These are phyloP conservation scores for Tetragonula carbonaria DNA, from an alignment of 2,888 invertebrate genomes.

Conservation along the genomic window DNA sequence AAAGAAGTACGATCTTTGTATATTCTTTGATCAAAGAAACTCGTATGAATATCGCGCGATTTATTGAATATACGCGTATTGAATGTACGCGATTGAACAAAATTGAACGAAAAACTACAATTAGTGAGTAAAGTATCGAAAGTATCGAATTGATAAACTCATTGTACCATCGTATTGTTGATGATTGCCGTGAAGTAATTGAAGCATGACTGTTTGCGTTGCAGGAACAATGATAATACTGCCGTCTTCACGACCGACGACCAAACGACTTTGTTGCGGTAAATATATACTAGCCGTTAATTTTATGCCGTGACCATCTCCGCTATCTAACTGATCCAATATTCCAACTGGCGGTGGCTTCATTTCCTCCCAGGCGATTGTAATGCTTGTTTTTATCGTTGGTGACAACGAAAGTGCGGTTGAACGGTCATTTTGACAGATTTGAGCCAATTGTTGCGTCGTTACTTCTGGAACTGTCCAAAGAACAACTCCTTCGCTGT, in stretches of 20 bases:
- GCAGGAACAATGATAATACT: slow-evolving; percentile 98
- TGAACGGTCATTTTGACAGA: slow-evolving; percentile 86
- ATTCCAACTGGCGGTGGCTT: slow-evolving; percentile 95
- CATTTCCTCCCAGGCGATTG: slow-evolving; percentile 94
- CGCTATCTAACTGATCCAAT: slow-evolving; percentile 93
- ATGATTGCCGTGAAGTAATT: slow-evolving; percentile 94
- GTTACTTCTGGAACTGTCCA: slow-evolving; percentile 96
- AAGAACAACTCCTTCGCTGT: slow-evolving; percentile 94
- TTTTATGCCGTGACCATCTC: slow-evolving; percentile 90
- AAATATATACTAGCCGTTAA: slow-evolving; percentile 97
- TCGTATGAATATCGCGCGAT: not conserved
- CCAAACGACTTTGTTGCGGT: slow-evolving; percentile 95
- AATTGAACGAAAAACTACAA: slow-evolving; percentile 74
- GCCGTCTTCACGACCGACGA: slow-evolving; percentile 98
- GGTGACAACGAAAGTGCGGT: slow-evolving; percentile 88
- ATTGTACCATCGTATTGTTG: slow-evolving; percentile 90
- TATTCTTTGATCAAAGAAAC: not conserved
- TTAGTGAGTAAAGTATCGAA: slow-evolving; percentile 83
- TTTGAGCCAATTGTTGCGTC: slow-evolving; percentile 86
- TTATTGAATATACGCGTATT: no score
- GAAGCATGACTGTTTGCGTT: slow-evolving; percentile 97
- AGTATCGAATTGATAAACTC: slow-evolving; percentile 21
- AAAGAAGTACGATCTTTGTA: slow-evolving; percentile 2
- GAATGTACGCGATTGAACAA: not conserved
- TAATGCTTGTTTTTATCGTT: slow-evolving; percentile 91